These are phyloP conservation scores for Helarctos malayanus DNA, from an alignment of 2,797 vertebrate genomes.

Conservation along the genomic window DNA sequence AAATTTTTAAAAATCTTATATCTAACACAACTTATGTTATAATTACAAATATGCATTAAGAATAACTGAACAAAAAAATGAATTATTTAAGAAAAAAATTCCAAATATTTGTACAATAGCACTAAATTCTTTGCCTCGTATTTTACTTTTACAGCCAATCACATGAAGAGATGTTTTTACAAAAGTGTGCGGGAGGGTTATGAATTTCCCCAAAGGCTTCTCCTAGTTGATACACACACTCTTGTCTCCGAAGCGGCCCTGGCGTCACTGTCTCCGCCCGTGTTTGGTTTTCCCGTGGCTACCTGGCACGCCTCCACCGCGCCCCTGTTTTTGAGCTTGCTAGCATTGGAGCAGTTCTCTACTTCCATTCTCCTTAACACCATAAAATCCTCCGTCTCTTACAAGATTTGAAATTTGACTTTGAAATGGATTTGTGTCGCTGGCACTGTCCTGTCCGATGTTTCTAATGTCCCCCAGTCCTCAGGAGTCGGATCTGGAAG, in stretches of 20 bases:
- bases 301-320: neutral
- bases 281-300: neutral
- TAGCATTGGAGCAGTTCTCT: neutral
- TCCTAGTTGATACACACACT: neutral
- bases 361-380: neutral
- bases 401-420: neutral
- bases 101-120: neutral
- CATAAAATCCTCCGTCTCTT: neutral
- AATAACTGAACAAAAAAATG: constrained; percentile 46
- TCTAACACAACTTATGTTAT: neutral
- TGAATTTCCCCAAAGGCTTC: neutral
- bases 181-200: neutral
- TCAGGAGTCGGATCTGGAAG: neutral
- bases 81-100: neutral
- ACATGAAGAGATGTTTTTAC: neutral
- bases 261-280: neutral
- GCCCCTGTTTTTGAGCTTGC: neutral
- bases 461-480: neutral
- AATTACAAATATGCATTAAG: constrained; percentile 3
- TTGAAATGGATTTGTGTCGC: neutral
- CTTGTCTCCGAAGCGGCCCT: neutral
- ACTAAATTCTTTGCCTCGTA: neutral
- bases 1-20: neutral
- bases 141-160: neutral
- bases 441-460: neutral